These are phyloP conservation scores for Gymnorhina tibicen DNA, from an alignment of 2,113 vertebrate species.

Conservation along the genomic window DNA sequence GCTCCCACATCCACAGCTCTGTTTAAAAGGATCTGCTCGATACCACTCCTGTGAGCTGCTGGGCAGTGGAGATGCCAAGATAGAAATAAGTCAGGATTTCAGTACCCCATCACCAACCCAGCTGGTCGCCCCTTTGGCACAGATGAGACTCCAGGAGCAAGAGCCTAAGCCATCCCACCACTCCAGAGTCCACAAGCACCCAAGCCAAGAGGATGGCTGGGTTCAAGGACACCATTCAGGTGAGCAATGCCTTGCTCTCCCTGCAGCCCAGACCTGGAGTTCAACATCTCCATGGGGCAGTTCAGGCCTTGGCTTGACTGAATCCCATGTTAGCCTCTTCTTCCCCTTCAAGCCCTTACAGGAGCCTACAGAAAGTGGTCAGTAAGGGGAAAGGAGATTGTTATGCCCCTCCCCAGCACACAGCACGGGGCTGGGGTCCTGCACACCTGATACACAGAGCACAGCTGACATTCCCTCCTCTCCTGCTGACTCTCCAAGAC, in stretches of 20 bases:
- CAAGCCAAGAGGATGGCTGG: neutral
- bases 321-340: neutral
- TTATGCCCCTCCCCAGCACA: neutral
- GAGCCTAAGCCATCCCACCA: neutral
- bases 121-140: neutral
- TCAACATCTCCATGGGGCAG: neutral
- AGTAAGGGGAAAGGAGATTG: neutral
- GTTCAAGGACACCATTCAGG: neutral
- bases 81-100: slow-evolving; percentile 21
- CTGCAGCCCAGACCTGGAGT: neutral
- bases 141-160: neutral
- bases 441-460: fast-evolving
- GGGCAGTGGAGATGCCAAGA: neutral
- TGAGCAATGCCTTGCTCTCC: neutral
- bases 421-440: neutral
- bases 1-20: neutral
- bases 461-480: neutral
- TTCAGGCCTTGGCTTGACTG: neutral
- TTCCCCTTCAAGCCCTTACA: neutral
- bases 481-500: neutral
- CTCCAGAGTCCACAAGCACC: neutral
- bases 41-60: slow-evolving; percentile 19
- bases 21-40: slow-evolving; percentile 40
- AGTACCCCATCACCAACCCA: neutral
- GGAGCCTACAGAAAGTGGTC: neutral